Base-by-base conservation (phyloP, 2,113 vertebrate species). In the Bufo bufo region DNA sequence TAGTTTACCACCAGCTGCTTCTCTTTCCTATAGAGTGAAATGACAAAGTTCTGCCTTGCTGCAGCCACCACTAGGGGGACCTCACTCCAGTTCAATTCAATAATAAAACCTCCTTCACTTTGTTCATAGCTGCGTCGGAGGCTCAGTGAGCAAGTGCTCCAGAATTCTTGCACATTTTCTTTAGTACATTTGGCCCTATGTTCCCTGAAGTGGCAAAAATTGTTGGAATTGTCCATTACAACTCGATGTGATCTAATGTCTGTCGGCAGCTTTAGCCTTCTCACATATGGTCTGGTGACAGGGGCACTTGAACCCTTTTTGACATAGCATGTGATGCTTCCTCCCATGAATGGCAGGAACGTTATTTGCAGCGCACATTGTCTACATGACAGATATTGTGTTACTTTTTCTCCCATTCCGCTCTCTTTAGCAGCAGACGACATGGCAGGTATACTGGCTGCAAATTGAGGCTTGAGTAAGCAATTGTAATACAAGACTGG, bases 281-380 rank as follows among this genome's bases (percentile, higher is more conserved):
- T 17, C 50, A 9, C 17, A 10, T 4, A 19, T 23, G 13, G 2
- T 2, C 71, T 16, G 71, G 71, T 74, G 71, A 74, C 71, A 47
- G 20, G 75, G 17, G 47, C 75, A 52, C 75, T 77, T 50, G 52
- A 77, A 77, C 19, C 19, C 50, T 52, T 56, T 56, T 52, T 23
- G 49, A 23, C 77, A 54, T 79, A 5, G 52, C 77, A 52, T 79
- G 77, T 56, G 23, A 33, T 58, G 54, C 52, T 80, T n/a, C 47
- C 74, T 77, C 74, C 74, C 17, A 79, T 23, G 77, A 23, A n/a
- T 79, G 77, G 19, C 77, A 56, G n/a, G 77, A 45, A 72, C 52
- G 50, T 52, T 79, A 52, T 54, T n/a, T 47, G 71, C 71, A 7
- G 16, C 43, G 43, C 71, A 7, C 71, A 47, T 74, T 74, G 71